Conservation (phyloP, 92 coral and sea anemone species). For the Virgularia gustaviana region DNA sequence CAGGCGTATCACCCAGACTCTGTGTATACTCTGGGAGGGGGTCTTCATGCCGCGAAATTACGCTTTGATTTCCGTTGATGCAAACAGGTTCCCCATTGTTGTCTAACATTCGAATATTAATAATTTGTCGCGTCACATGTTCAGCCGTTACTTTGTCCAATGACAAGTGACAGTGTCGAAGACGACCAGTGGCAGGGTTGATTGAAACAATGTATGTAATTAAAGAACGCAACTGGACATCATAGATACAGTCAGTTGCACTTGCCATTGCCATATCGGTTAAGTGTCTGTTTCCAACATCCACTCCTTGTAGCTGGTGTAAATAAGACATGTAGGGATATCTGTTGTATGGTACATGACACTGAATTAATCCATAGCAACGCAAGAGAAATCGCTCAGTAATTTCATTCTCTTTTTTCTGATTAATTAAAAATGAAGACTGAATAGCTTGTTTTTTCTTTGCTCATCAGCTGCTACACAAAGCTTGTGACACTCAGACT, state of each 20-base stretch:
- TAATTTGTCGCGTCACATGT: constrained; percentile 15
- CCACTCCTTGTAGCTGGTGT: constrained; percentile 18
- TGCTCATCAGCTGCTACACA: constrained; percentile 3
- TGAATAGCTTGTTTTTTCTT: background rate
- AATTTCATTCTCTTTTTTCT: constrained; percentile 14
- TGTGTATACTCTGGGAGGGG: constrained; percentile 9
- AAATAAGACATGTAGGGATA: constrained; percentile 13
- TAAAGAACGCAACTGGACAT: constrained; percentile 10
- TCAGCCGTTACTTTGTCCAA: constrained; percentile 34
- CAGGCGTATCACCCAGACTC: constrained; percentile 8
- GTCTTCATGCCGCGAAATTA: constrained; percentile 15
- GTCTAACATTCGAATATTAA: constrained; percentile 12
- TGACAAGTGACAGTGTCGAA: constrained; percentile 14
- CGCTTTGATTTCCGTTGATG: constrained; percentile 21
- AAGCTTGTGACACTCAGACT: constrained; percentile 14
- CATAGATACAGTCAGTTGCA: constrained; percentile 20
- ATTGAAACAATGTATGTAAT: constrained; percentile 13
- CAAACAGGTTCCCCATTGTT: constrained; percentile 22
- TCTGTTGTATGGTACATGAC: constrained; percentile 18
- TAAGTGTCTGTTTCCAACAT: constrained; percentile 11
- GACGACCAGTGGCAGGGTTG: constrained; percentile 16
- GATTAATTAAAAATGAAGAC: background rate
- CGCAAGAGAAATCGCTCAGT: constrained; percentile 7
- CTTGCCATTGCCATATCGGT: constrained; percentile 23
- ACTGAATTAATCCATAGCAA: constrained; percentile 23